A percentile compares a stretch with the other conserved stretches of the same genome.
phyloP scores from a whole-genome alignment of 2,888 invertebrate genomes.

The Noctua fimbriata region DNA sequence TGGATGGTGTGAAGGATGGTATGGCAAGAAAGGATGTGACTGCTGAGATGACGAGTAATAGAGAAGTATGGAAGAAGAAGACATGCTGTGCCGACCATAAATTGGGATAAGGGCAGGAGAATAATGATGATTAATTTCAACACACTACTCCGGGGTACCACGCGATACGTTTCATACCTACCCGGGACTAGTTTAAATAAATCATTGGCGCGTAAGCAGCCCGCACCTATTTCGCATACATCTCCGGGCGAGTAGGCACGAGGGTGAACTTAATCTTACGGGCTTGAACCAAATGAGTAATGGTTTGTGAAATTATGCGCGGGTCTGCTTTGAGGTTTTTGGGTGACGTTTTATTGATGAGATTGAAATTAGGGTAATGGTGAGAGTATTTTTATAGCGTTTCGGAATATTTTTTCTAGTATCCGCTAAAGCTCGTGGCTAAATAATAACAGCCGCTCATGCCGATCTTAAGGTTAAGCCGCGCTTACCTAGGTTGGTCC shows the following conservation, averaged over 20 bases:
- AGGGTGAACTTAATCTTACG: slow-evolving; percentile 63
- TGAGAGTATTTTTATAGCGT: background rate
- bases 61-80: too few relatives aligned
- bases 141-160: background rate
- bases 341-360: slow-evolving; percentile 32
- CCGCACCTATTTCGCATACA: slow-evolving; percentile 60
- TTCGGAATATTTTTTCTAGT: background rate
- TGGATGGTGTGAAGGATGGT: too few relatives aligned
- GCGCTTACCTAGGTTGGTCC: too few relatives aligned
- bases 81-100: too few relatives aligned
- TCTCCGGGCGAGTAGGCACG: slow-evolving; percentile 42
- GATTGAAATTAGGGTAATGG: slow-evolving; percentile 3
- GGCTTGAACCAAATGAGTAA: slow-evolving; percentile 63
- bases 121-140: background rate
- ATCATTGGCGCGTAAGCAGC: slow-evolving; percentile 64
- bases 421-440: background rate
- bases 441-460: too few relatives aligned
- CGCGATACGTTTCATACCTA: slow-evolving; percentile 61
- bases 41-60: too few relatives aligned
- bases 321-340: slow-evolving; percentile 57
- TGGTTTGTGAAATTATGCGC: slow-evolving; percentile 66
- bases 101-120: background rate
- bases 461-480: too few relatives aligned
- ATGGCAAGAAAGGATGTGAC: too few relatives aligned
- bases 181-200: slow-evolving; percentile 66